A percentile compares a stretch with the other conserved stretches of the same genome.
phyloP scores from a whole-genome alignment of 2,797 vertebrate genomes.

The Gymnoscopelus microlampas region DNA sequence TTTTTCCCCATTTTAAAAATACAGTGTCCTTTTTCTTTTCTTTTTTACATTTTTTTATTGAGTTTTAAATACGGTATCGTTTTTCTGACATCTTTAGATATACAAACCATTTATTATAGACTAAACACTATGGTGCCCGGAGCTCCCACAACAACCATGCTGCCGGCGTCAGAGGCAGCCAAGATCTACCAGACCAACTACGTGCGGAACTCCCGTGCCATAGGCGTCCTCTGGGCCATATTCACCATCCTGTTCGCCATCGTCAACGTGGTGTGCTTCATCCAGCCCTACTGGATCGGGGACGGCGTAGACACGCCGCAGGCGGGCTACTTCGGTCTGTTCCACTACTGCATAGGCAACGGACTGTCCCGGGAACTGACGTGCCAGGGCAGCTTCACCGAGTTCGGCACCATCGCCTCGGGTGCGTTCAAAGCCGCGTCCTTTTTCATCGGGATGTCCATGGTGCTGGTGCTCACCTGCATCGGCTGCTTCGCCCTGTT shows the following conservation, averaged over 20 bases:
- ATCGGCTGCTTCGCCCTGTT: constrained; percentile 97
- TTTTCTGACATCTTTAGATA: too few species aligned
- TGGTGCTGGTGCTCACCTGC: constrained; percentile 94
- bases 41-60: too few species aligned
- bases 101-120: neutral
- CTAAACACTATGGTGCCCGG: constrained; percentile 81
- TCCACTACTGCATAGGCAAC: constrained; percentile 98
- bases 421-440: constrained; percentile 97
- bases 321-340: constrained; percentile 97
- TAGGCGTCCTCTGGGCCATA: constrained; percentile 98
- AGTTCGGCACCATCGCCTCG: constrained; percentile 95
- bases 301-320: constrained; percentile 96
- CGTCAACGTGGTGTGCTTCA: constrained; percentile 98
- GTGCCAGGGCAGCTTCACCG: constrained; percentile 95
- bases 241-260: constrained; percentile 99
- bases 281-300: constrained; percentile 99
- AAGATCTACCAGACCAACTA: constrained; percentile 99
- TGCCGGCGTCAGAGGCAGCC: constrained; percentile 95
- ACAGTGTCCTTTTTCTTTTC: too few species aligned
- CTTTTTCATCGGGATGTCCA: constrained; percentile 97
- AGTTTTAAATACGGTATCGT: too few species aligned
- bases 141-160: constrained; percentile 87
- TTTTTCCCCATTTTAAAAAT: too few species aligned
- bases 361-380: constrained; percentile 92
- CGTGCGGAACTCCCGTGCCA: constrained; percentile 97